A percentile compares a stretch with the other conserved stretches of the same genome.
These are phyloP conservation scores for Diplogasteroides magnus DNA, from an alignment of 1,140 invertebrate species.

Conservation along the genomic window DNA sequence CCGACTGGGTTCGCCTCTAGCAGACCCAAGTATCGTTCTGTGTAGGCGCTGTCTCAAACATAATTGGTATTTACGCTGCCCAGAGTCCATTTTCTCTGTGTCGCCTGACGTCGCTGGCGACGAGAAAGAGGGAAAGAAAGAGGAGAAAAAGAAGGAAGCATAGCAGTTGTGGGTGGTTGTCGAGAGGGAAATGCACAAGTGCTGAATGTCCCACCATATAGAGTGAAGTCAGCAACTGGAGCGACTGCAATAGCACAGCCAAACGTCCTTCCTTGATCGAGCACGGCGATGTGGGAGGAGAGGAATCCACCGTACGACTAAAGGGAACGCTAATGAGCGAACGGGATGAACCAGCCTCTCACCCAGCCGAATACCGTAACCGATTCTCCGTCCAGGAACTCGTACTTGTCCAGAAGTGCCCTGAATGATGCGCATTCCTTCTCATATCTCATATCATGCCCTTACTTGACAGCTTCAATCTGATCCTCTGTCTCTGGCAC, in stretches of 20 bases:
- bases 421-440: slow-evolving; percentile 8
- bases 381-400: slow-evolving; percentile 39
- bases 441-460: not conserved
- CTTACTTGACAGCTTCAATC: slow-evolving; percentile 17
- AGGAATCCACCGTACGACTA: slow-evolving; percentile 52
- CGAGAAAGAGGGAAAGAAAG: not conserved
- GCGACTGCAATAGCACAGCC: slow-evolving; percentile 49
- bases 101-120: not conserved
- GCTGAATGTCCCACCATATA: slow-evolving; percentile 37
- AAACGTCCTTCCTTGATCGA: slow-evolving; percentile 40
- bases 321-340: not conserved
- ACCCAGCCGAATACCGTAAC: slow-evolving; percentile 53
- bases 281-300: slow-evolving; percentile 37
- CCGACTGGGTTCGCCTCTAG: slow-evolving; percentile 34
- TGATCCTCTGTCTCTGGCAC: slow-evolving; percentile 13
- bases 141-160: not conserved
- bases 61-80: not conserved
- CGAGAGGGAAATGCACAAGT: not conserved
- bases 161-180: not conserved
- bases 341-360: not conserved
- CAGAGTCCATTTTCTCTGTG: not conserved
- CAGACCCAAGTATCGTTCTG: slow-evolving; percentile 52
- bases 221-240: slow-evolving; percentile 50
- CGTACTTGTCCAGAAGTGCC: slow-evolving; percentile 33
- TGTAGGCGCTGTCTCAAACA: slow-evolving; percentile 52